Base-by-base conservation (phyloP, 2,797 vertebrate species). In the Chlorospingus flavigularis region DNA sequence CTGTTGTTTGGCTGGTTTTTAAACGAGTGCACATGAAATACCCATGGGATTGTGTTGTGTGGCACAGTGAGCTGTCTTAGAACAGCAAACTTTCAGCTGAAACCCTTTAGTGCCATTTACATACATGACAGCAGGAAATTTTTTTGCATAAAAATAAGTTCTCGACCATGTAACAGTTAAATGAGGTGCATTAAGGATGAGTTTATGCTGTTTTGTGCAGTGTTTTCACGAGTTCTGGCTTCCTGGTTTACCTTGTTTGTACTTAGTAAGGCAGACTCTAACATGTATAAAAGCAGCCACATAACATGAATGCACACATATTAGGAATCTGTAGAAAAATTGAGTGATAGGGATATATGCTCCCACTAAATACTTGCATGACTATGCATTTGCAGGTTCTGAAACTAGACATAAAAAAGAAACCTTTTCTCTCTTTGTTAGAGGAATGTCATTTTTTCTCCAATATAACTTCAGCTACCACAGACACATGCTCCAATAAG, bases 201-300 rank as follows among this genome's bases (percentile, higher is more conserved):
- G 6, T 66, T 66, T 35, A 25, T 0, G 0, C 31, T 47, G 4
- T 51, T 40, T 43, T 3, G 3, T 1, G 3, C 25, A 31, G 42
- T 13, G 4, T 75, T 83, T 68, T 78, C 61, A 37, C 0, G 0
- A 66, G 28, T 48, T 37, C 31, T 45, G 28, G 24, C 54, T 67
- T 60, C 24, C 16, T 63, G 72, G 13, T 60, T 85, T 58, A 28
- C 13, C 33, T 70, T 75, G 17, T 65, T 61, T 65, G 25, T 50
- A 19, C 35, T 25, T 31, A 10, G 26, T 45, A 71, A 53, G 54
- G 33, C 53, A 65, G 37, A 28, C 16, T 54, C 11, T 39, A 23
- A 23, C 4, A 3, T 19, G 3, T 8, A 13, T 42, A 42, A 43
- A 62, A 61, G 54, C 19, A 76, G n/a, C 28, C 48, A 31, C 24